Conservation (phyloP, 2,888 invertebrate genomes). For the Myathropa florea region DNA sequence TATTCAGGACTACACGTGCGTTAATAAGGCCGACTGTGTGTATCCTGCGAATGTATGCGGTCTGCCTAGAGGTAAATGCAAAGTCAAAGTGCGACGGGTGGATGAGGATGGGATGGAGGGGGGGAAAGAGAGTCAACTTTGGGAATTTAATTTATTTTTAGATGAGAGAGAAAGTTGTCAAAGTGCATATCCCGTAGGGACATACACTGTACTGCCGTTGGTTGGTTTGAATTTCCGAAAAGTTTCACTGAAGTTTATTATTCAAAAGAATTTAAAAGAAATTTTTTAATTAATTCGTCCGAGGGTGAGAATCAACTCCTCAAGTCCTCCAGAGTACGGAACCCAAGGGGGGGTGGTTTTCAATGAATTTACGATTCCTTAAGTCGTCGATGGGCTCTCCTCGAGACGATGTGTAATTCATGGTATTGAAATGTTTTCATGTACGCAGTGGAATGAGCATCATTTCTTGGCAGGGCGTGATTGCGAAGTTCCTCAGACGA, state of each 20-base stretch:
- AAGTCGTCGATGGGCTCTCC: not conserved
- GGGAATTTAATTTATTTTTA: conserved; percentile 31
- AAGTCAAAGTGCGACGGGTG: not conserved
- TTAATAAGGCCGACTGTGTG: not conserved
- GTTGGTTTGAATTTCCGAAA: not conserved
- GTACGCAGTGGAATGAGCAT: not conserved
- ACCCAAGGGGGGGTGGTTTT: not conserved
- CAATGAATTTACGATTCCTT: not conserved
- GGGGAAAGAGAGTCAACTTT: conserved; percentile 2
- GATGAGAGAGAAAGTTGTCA: conserved; percentile 8
- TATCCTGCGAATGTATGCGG: not conserved
- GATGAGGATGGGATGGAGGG: not conserved
- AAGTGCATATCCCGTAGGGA: not conserved
- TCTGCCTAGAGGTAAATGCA: conserved; percentile 9
- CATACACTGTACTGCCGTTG: not conserved
- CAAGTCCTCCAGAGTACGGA: not conserved
- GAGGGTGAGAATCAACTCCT: not conserved
- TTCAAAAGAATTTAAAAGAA: not conserved
- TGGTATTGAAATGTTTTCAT: not conserved
- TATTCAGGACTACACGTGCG: conserved; percentile 26
- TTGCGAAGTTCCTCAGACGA: too few species aligned
- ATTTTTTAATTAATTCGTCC: not conserved
- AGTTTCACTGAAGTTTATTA: not conserved
- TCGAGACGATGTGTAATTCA: not conserved
- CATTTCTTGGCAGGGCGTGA: not conserved